These are phyloP conservation scores for Minunthozetes semirufus DNA, from an alignment of 2,888 invertebrate genomes.

Conservation along the genomic window DNA sequence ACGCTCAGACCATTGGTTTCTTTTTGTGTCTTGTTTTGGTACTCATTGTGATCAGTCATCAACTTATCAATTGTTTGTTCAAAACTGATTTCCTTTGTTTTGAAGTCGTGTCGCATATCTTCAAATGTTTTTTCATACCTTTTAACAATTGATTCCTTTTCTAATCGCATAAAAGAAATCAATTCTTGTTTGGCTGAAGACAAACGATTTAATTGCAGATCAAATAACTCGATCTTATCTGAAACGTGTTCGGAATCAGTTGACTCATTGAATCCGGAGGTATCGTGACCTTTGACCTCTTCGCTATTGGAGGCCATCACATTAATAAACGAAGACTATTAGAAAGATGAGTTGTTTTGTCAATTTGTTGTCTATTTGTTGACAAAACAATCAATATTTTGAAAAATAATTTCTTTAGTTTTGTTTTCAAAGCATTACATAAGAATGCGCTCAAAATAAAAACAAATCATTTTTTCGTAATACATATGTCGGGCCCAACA, in stretches of 20 bases:
- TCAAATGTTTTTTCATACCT: slow-evolving; percentile 20
- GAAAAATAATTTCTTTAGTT: not conserved
- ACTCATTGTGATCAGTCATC: not conserved
- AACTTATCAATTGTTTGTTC: not conserved
- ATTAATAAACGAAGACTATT: not conserved
- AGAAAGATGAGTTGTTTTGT: not conserved
- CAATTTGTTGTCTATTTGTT: too few relatives aligned
- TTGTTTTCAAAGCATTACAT: slow-evolving; percentile 3
- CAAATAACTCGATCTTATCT: not conserved
- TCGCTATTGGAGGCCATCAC: not conserved
- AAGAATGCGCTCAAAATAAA: not conserved
- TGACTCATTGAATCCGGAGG: not conserved
- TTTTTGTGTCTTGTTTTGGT: not conserved
- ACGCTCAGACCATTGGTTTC: not conserved
- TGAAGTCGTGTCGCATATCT: not conserved
- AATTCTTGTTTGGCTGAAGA: slow-evolving; percentile 20
- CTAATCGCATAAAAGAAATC: not conserved
- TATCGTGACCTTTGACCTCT: not conserved
- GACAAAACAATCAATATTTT: not conserved
- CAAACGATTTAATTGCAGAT: not conserved
- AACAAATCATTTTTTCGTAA: not conserved
- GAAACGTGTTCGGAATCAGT: not conserved
- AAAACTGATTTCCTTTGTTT: not conserved
- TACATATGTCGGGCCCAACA: not conserved
- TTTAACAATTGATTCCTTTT: slow-evolving; percentile 6